Evolutionary conservation across 2,113 vertebrate species (phyloP).

Genomic region (Azemiops feae): DNA sequence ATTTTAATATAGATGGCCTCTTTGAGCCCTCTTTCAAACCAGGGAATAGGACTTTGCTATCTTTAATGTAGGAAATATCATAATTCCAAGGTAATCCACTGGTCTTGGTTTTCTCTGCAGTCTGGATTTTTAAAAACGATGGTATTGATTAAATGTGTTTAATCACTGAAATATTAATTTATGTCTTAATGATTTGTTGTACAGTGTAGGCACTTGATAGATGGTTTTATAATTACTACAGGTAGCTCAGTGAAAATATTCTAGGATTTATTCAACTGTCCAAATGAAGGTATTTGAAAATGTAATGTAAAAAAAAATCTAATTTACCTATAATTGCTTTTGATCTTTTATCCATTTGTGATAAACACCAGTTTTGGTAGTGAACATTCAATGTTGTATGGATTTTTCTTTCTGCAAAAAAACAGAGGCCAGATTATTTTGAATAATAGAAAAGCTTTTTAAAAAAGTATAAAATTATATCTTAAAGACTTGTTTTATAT

Average conservation of each 20-base stretch:
- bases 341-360: conserved; percentile 23
- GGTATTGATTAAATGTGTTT: background rate
- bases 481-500: conserved; percentile 22
- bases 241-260: background rate
- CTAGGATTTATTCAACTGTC: conserved; percentile 18
- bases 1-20: background rate
- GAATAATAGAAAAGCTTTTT: background rate
- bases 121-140: background rate
- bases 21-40: background rate
- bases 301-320: background rate
- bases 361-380: conserved; percentile 35
- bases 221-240: background rate
- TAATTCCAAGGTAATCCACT: background rate
- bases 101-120: background rate
- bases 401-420: conserved; percentile 39
- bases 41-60: background rate
- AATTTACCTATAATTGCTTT: conserved; percentile 31
- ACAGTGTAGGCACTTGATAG: conserved; percentile 23
- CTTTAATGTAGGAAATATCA: conserved; percentile 36
- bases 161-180: background rate
- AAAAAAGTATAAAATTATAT: conserved; percentile 19
- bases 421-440: conserved; percentile 31
- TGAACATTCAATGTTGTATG: conserved; percentile 33
- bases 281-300: conserved; percentile 28
- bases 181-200: background rate